Evolutionary conservation across 53 echinoderm and acorn worm genomes (phyloP), one percentile per base, ranked within the genome.

Genomic region (Zoroaster sp.): DNA sequence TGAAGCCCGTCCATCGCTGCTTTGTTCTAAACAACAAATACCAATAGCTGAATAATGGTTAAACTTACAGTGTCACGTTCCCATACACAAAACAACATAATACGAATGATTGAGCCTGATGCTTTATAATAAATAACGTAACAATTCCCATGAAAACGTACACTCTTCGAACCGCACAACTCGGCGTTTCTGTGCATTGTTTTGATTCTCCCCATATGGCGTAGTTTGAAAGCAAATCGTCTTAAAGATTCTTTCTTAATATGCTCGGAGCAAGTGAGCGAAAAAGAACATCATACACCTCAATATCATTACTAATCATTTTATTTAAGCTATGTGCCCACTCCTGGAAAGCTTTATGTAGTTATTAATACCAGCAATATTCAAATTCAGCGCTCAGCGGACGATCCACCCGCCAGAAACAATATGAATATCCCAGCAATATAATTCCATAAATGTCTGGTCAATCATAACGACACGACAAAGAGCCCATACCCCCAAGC

Each of bases 381-480:
- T 25, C 11, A 25, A n/a, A n/a, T 20, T 55, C 55, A 21, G n/a
- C 28, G 28, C 21, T 9, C 28, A 2, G 28, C 8, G 63, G 21
- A 59, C 28, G 23, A 59, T 74, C 38, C 12, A 41, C 74, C 74
- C 74, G 81, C 81, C 66, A 81, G 81, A 42, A 42, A 81, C 23
- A 81, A 81, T 81, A 81, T 66, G 66, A 81, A 35, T 11, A 40
- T 41, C 43, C 66, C 34, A 40, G 33, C 20, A 81, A 81, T 81
- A 66, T 81, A 66, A 67, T 81, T 81, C 81, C 68, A 81, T 81
- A 81, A 81, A 81, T 66, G 81, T 81, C 45, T 66, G 81, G 81
- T 66, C 81, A 81, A 81, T 81, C 81, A 59, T 47, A 66, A 37
- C 41, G 15, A 31, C 13, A 40, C 66, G 43, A 66, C 66, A 81